Evolutionary conservation across 1,140 invertebrate species (phyloP).

Genomic region (Pogonomyrmex barbatus): DNA sequence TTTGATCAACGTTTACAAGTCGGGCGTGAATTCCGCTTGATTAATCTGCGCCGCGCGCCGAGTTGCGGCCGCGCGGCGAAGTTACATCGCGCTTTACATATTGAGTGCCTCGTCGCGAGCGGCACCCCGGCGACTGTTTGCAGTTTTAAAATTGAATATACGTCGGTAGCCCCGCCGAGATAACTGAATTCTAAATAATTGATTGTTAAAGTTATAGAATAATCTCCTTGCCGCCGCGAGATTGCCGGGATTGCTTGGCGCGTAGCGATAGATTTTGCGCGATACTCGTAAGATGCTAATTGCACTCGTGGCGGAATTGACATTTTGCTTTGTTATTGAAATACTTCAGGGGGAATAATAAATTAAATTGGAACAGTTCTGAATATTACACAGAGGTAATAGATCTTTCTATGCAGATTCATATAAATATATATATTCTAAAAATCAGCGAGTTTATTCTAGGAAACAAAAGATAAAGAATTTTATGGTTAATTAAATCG

Average conservation of each 20-base stretch:
- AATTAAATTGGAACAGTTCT: neutral
- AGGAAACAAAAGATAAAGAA: neutral
- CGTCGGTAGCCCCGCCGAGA: slow-evolving; percentile 31
- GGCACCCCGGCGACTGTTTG: slow-evolving; percentile 46
- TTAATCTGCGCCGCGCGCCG: slow-evolving; percentile 37
- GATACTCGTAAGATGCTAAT: slow-evolving; percentile 28
- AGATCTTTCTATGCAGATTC: neutral
- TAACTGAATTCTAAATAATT: slow-evolving; percentile 62
- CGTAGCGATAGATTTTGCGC: slow-evolving; percentile 10
- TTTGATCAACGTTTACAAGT: slow-evolving; percentile 65
- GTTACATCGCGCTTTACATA: slow-evolving; percentile 63
- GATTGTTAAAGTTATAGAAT: slow-evolving; percentile 65
- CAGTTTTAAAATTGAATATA: slow-evolving; percentile 65
- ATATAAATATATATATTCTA: neutral
- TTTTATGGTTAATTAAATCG: neutral
- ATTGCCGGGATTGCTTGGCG: neutral
- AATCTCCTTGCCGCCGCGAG: slow-evolving; percentile 29
- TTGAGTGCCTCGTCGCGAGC: slow-evolving; percentile 57
- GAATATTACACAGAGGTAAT: neutral
- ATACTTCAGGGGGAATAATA: neutral
- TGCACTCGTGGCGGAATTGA: slow-evolving; percentile 30
- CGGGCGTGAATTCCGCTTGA: slow-evolving; percentile 62
- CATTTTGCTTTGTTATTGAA: slow-evolving; percentile 48
- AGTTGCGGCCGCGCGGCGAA: slow-evolving; percentile 54
- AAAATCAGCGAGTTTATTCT: slow-evolving; percentile 9